Evolutionary conservation across 1,140 invertebrate genomes (phyloP), one percentile per base, ranked within the genome.

Genomic region (Steinernema feltiae): DNA sequence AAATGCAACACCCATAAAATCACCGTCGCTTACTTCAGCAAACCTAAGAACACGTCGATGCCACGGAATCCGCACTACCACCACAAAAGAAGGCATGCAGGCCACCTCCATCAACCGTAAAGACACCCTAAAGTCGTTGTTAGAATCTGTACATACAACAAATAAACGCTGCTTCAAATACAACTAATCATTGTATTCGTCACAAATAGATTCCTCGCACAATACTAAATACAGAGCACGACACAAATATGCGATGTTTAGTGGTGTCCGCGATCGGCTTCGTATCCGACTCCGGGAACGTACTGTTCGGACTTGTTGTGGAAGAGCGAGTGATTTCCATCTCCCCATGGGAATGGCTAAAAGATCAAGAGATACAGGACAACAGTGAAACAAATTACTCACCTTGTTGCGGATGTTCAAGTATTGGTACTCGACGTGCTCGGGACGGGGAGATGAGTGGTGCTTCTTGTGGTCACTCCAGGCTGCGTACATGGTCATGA

Each of bases 331-430:
- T 80, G 79, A 72, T 80, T 80, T 46, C 79, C 79, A 32, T 80
- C 79, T 76, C 78, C 78, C 79, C 79, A 80, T 24, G 79, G 79
- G 77, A 79, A 80, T 48, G 79, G 79, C 77, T 79, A 71, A 76
- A 78, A 74, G 2, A 76, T 18, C 17, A 17, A 18, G 15, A 12
- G 46, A 72, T n/a, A 73, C 18, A 73, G 27, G 24, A 30, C 72
- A 7, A n/a, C 12, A 70, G 2, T 18, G 2, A 3, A 15, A 30
- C 2, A 21, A 7, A 30, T 1, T 35, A 30, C 73, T 31, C 41
- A 79, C 78, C 78, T 79, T 79, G 76, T 80, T 80, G 70, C 79
- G 73, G 32, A 80, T 73, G 78, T 76, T 78, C 48, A 80, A 32
- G 72, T 73, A 79, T 24, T 78, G 70, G 74, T 80, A 80, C 74